Percentiles rank a stretch among this genome's conserved stretches.
Conservation (phyloP, 2,113 vertebrate genomes). For the Forbesichthys papilliferus region DNA sequence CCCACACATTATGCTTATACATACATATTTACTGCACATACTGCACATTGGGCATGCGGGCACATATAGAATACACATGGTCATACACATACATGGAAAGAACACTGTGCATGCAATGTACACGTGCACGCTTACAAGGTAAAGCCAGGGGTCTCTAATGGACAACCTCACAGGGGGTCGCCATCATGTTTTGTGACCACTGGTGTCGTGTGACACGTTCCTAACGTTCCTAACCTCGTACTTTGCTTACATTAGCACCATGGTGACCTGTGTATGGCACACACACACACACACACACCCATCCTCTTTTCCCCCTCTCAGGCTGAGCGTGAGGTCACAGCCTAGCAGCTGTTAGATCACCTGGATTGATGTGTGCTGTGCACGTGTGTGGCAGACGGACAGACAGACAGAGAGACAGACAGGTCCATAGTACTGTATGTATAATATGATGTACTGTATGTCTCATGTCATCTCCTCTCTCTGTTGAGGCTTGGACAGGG, state of each 20-base stretch:
- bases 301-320: slow-evolving; percentile 4
- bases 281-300: neutral
- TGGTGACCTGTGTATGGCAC: slow-evolving; percentile 2
- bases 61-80: too few relatives aligned
- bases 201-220: neutral
- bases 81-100: too few relatives aligned
- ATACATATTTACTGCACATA: neutral
- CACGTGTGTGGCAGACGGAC: neutral
- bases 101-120: neutral
- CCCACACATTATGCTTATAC: neutral
- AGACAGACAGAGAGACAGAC: neutral
- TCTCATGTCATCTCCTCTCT: too few relatives aligned
- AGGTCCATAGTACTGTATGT: too few relatives aligned
- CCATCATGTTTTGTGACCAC: neutral
- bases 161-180: too few relatives aligned
- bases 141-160: neutral
- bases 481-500: too few relatives aligned
- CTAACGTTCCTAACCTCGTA: neutral
- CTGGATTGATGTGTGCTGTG: slow-evolving; percentile 45
- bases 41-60: too few relatives aligned
- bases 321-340: slow-evolving; percentile 37
- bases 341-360: slow-evolving; percentile 36
- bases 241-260: neutral
- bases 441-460: too few relatives aligned
- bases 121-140: neutral